Evolutionary conservation across 2,113 vertebrate genomes (phyloP), one percentile per base, ranked within the genome.

Genomic region (Platysteira castanea): DNA sequence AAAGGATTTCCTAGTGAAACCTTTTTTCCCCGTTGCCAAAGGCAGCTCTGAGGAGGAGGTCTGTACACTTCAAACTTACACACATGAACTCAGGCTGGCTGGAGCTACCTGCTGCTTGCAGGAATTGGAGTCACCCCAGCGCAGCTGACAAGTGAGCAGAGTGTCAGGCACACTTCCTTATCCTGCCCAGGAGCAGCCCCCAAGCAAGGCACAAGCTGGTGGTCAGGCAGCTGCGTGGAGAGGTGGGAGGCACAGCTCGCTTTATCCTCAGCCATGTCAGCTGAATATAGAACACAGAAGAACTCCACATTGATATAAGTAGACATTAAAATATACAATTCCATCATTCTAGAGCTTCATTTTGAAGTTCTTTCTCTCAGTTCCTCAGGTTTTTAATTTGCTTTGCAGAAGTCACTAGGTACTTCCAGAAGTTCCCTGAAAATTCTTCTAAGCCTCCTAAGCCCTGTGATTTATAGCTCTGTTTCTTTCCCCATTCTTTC

Each of bases 251-350:
- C 52, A 50, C 27, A 54, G 33, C 17, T 27, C 0, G 0, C 27
- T 52, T 50, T 2, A 28, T 50, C 54, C 52, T 57, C 65, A 52
- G 47, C 22, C 2, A 0, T 7, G 22, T 69, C 65, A 65, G 81
- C 35, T 83, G 50, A 53, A 61, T 46, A 37, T 0, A 41, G 54
- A 89, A 49, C 44, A 63, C 13, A 61, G 57, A 56, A 52, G 4
- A 84, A n/a, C 23, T 46, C 60, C 33, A 44, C 0, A 0, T 31
- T 89, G 23, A 35, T 50, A 57, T 1, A 44, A 16, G 15, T 22
- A 84, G 46, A 84, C 19, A 79, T 20, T 24, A 27, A 76, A 79
- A 88, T 42, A 64, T 5, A 2, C 37, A 26, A n/a, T 57, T 71
- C 47, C 8, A 5, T 60, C 22, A 57, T 59, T 61, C 31, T 7